These are phyloP conservation scores for Ichneumon xanthorius DNA, from an alignment of 2,888 invertebrate species.

Conservation along the genomic window DNA sequence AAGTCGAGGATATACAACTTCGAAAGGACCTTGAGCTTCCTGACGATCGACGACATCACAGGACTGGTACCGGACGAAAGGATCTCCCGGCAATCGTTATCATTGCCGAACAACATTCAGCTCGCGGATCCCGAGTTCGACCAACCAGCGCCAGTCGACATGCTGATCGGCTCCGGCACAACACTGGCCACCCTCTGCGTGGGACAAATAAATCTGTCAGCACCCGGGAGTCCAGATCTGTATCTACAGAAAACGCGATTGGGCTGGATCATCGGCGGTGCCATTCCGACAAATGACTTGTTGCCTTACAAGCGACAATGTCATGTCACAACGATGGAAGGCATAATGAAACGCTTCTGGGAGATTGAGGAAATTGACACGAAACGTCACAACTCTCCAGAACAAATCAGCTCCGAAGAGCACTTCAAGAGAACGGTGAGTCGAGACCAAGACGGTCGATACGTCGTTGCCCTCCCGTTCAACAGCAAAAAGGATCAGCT, in stretches of 20 bases:
- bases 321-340: constrained; percentile 9
- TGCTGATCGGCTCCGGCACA: constrained; percentile 61
- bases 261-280: constrained; percentile 65
- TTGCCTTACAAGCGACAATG: constrained; percentile 31
- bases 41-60: constrained; percentile 48
- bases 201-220: constrained; percentile 43
- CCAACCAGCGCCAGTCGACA: constrained; percentile 54
- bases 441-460: constrained; percentile 39
- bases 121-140: constrained; percentile 69
- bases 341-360: constrained; percentile 54
- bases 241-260: constrained; percentile 64
- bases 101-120: constrained; percentile 55
- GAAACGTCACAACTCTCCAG: neutral
- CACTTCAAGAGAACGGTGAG: constrained; percentile 36
- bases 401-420: constrained; percentile 53
- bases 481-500: constrained; percentile 36
- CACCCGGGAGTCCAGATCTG: constrained; percentile 36
- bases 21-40: constrained; percentile 14
- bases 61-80: constrained; percentile 36
- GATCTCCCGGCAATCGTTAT: constrained; percentile 30
- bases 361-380: constrained; percentile 50
- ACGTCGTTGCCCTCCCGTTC: constrained; percentile 58
- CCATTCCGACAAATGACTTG: neutral
- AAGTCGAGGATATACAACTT: constrained; percentile 7
- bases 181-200: no score